These are phyloP conservation scores for Lithobius niger DNA, from an alignment of 1,140 invertebrate genomes.

Conservation along the genomic window DNA sequence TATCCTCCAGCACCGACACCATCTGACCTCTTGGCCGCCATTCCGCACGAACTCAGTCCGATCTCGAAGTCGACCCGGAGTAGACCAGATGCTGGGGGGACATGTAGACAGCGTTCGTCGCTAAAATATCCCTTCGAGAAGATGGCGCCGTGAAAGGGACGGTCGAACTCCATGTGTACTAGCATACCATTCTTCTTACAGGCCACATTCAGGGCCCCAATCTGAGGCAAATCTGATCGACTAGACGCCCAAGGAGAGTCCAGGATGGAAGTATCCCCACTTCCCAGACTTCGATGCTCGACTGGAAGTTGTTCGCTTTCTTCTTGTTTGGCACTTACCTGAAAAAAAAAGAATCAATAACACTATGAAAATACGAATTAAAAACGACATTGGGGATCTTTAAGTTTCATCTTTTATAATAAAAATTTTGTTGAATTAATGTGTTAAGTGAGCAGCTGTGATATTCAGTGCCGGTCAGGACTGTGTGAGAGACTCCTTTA, in stretches of 20 bases:
- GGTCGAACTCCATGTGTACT: conserved; percentile 85
- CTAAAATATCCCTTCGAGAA: conserved; percentile 81
- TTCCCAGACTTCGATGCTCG: not conserved
- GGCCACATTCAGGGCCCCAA: conserved; percentile 81
- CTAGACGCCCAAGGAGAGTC: conserved; percentile 56
- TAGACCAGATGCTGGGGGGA: conserved; percentile 76
- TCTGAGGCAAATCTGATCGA: conserved; percentile 67
- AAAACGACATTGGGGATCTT: too few species aligned
- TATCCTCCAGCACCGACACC: conserved; percentile 71
- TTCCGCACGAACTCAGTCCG: conserved; percentile 78
- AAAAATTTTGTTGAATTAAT: too few species aligned
- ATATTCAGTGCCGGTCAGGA: too few species aligned
- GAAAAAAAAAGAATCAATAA: too few species aligned
- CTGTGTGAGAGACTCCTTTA: too few species aligned
- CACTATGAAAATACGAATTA: too few species aligned
- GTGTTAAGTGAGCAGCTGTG: too few species aligned
- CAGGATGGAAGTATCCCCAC: not conserved
- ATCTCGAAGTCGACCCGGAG: conserved; percentile 82
- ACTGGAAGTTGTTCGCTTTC: not conserved
- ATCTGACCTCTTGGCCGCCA: conserved; percentile 64
- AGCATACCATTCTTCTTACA: conserved; percentile 92
- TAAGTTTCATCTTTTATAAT: too few species aligned
- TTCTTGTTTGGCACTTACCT: too few species aligned
- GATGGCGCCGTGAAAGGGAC: conserved; percentile 90
- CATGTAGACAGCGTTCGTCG: conserved; percentile 75